Evolutionary conservation across 2,113 vertebrate genomes (phyloP).

Genomic region (Peromyscus leucopus): DNA sequence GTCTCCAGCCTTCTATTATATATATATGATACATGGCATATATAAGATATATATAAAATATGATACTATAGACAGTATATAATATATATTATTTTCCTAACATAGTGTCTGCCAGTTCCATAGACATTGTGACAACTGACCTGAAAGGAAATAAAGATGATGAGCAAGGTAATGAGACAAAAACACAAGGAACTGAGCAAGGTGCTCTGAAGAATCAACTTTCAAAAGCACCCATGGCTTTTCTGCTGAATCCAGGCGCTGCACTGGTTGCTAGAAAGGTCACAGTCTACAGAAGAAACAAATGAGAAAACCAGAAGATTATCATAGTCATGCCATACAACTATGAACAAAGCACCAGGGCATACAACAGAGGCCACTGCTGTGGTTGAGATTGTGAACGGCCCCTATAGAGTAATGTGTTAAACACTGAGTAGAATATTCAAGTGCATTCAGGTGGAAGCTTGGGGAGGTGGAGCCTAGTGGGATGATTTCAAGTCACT

Average conservation of each 20-base stretch:
- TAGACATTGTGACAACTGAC: not conserved
- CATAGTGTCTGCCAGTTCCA: not conserved
- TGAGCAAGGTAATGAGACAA: not conserved
- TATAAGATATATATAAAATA: not conserved
- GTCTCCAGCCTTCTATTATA: not conserved
- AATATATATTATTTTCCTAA: not conserved
- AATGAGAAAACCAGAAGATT: not conserved
- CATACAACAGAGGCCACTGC: not conserved
- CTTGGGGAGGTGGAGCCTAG: not conserved
- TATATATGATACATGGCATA: not conserved
- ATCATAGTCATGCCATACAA: not conserved
- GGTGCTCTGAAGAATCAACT: not conserved
- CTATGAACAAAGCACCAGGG: not conserved
- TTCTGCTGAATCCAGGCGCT: not conserved
- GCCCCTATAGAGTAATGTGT: not conserved
- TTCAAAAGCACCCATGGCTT: not conserved
- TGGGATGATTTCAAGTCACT: not conserved
- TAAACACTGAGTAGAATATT: not conserved
- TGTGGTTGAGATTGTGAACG: not conserved
- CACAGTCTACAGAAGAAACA: too few relatives aligned
- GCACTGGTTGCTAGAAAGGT: not conserved
- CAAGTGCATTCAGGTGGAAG: not conserved
- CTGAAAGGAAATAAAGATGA: not conserved
- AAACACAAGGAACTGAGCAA: not conserved
- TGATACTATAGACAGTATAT: not conserved